These are phyloP conservation scores for Papilio polyxenes DNA, from an alignment of 1,140 invertebrate genomes.

Conservation along the genomic window DNA sequence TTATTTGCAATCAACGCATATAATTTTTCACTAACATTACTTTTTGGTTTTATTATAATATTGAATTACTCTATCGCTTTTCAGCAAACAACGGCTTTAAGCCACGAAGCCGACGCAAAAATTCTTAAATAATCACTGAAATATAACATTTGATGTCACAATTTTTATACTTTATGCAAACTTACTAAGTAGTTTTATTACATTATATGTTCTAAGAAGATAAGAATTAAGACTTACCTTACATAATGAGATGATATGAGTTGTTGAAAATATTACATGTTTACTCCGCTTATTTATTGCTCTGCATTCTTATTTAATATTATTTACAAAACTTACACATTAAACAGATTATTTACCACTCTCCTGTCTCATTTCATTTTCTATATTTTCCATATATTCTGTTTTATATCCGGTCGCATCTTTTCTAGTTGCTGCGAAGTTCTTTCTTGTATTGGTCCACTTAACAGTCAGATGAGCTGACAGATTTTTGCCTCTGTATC, in stretches of 20 bases:
- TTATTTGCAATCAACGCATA: background rate
- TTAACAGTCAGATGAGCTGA: background rate
- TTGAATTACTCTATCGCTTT: background rate
- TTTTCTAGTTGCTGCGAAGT: background rate
- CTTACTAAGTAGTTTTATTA: conserved; percentile 16
- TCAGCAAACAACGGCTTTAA: conserved; percentile 1
- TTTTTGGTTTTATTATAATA: background rate
- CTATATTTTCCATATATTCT: background rate
- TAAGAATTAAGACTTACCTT: conserved; percentile 18
- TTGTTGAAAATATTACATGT: background rate
- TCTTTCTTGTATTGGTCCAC: background rate
- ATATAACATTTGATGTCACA: conserved; percentile 25
- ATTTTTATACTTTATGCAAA: conserved; percentile 7
- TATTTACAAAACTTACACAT: conserved; percentile 6
- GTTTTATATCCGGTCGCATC: background rate
- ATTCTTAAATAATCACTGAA: conserved; percentile 2
- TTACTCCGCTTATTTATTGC: background rate
- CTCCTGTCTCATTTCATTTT: background rate
- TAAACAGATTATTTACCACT: background rate
- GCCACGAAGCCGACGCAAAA: background rate
- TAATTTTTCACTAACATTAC: background rate
- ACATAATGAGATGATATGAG: conserved; percentile 13
- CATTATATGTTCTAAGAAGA: conserved; percentile 19
- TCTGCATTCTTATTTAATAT: background rate
- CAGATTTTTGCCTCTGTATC: background rate